A percentile compares a stretch with the other conserved stretches of the same genome.
phyloP scores from a whole-genome alignment of 1,140 invertebrate genomes.

The Bursaphelenchus mucronatus region DNA sequence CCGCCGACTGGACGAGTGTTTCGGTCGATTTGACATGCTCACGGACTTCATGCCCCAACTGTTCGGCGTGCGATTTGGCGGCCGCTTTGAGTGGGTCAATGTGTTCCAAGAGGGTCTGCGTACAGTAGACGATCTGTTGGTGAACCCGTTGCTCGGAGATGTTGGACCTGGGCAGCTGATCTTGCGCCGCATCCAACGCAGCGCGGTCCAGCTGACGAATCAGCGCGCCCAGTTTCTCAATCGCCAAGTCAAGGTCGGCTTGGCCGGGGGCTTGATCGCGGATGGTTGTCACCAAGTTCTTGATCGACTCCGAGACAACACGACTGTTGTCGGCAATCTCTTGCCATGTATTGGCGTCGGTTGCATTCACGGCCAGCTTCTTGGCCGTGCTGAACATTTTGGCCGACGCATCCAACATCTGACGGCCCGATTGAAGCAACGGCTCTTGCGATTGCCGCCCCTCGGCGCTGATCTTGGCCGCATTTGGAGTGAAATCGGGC shows the following conservation, averaged over 20 bases:
- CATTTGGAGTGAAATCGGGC: conserved; percentile 83
- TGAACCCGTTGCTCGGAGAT: conserved; percentile 48
- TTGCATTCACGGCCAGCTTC: conserved; percentile 78
- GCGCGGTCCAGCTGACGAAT: conserved; percentile 82
- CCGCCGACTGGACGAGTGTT: conserved; percentile 74
- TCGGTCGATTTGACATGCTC: conserved; percentile 79
- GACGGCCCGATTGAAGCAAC: conserved; percentile 75
- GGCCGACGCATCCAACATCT: conserved; percentile 77
- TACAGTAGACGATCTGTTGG: conserved; percentile 56
- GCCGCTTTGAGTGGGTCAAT: conserved; percentile 70
- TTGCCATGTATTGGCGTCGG: conserved; percentile 88
- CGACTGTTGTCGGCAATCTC: conserved; percentile 85
- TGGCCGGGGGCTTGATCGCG: conserved; percentile 68
- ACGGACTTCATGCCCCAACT: conserved; percentile 79
- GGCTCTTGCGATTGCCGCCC: conserved; percentile 73
- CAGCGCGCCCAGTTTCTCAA: conserved; percentile 73
- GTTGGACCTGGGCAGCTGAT: conserved; percentile 25
- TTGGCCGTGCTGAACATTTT: conserved; percentile 85
- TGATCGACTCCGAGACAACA: conserved; percentile 90
- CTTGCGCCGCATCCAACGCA: conserved; percentile 73
- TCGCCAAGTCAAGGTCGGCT: conserved; percentile 80
- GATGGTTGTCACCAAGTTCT: conserved; percentile 68
- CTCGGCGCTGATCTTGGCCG: conserved; percentile 79
- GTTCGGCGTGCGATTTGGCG: conserved; percentile 84
- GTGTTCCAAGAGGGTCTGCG: conserved; percentile 45